Percentiles rank a stretch among this genome's conserved stretches.
phyloP scores from a whole-genome alignment of 2,888 invertebrate genomes.

The Colostygia pectinataria region DNA sequence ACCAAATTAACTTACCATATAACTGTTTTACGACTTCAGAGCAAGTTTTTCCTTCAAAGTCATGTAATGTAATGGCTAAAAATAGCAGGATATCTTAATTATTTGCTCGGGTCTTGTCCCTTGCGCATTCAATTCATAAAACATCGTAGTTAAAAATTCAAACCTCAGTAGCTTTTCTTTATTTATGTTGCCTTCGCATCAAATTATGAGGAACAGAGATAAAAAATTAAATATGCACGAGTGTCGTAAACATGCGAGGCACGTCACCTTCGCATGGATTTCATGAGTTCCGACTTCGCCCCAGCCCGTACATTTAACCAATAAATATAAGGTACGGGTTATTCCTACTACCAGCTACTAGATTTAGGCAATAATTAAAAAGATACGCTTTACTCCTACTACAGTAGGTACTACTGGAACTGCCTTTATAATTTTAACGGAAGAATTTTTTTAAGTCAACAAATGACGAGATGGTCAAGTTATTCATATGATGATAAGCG shows the following conservation, averaged over 20 bases:
- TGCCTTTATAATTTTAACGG: no score
- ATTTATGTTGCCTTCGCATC: conserved; percentile 6
- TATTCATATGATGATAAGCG: no score
- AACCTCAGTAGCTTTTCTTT: conserved; percentile 3
- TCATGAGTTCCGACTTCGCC: conserved; percentile 40
- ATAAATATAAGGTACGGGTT: conserved; percentile 2
- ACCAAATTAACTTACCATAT: no score
- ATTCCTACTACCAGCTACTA: conserved; percentile 2
- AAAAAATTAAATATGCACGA: conserved; percentile 48
- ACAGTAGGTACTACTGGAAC: no score
- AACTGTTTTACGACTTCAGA: no score
- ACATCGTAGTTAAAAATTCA: conserved; percentile 16
- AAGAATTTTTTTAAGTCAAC: no score
- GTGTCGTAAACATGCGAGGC: conserved; percentile 41
- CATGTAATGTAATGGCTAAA: no score
- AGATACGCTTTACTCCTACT: neutral
- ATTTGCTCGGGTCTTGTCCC: neutral
- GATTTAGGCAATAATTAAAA: conserved; percentile 10
- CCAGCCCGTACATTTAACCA: conserved; percentile 7
- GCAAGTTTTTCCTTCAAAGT: no score
- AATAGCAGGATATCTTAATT: no score
- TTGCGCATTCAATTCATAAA: neutral
- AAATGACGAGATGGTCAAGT: no score
- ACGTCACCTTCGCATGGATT: conserved; percentile 44
- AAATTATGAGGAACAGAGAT: conserved; percentile 40